Percentiles rank a stretch among this genome's conserved stretches.
phyloP scores from a whole-genome alignment of 2,113 vertebrate species.

The Pipa parva region DNA sequence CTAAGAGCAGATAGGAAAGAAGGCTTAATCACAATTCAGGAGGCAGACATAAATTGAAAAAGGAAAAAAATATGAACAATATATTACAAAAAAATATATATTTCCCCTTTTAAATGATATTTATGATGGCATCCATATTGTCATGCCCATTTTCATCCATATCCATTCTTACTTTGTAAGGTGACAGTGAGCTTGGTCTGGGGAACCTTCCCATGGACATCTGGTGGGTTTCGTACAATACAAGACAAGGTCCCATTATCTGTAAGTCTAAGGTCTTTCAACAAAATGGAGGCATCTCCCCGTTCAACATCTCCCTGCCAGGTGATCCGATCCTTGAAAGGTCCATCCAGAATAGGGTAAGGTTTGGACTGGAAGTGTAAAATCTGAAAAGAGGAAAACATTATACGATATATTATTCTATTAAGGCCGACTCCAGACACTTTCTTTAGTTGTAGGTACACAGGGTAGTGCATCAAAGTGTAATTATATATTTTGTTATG shows the following conservation, averaged over 20 bases:
- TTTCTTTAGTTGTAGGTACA: no score
- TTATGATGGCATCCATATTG: no score
- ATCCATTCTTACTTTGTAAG: constrained; percentile 72
- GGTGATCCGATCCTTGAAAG: constrained; percentile 69
- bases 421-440: no score
- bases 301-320: constrained; percentile 72
- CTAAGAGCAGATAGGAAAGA: no score
- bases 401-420: background rate
- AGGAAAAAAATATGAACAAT: no score
- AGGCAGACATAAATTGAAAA: no score
- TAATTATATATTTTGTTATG: no score
- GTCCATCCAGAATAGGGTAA: constrained; percentile 61
- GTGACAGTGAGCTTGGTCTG: constrained; percentile 70
- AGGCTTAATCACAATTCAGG: no score
- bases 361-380: constrained; percentile 79
- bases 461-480: no score
- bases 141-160: no score
- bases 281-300: constrained; percentile 75
- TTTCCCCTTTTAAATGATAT: no score
- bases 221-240: constrained; percentile 85
- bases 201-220: constrained; percentile 79
- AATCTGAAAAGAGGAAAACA: constrained; percentile 59
- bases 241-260: constrained; percentile 91
- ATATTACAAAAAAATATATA: no score
- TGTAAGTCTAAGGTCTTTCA: constrained; percentile 62